phyloP scores from a whole-genome alignment of 1,140 invertebrate genomes.

The Macrobrachium rosenbergii region DNA sequence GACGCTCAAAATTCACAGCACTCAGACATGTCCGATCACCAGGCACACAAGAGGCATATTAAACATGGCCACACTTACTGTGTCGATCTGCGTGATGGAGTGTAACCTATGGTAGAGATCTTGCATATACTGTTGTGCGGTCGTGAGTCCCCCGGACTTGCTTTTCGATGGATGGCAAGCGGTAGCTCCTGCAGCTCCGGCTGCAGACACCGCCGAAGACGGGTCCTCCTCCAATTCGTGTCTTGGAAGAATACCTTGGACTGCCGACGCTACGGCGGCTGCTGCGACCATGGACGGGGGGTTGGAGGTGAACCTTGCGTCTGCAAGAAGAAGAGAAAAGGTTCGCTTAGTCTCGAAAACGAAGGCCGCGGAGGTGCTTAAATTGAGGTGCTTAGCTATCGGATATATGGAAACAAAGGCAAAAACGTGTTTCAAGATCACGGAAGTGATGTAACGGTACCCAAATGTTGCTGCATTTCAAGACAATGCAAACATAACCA shows the following conservation, averaged over 20 bases:
- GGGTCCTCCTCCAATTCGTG: conserved; percentile 41
- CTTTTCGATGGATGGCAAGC: background rate
- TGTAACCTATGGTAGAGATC: conserved; percentile 47
- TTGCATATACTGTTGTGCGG: conserved; percentile 55
- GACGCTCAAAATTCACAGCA: no score
- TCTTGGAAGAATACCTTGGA: conserved; percentile 44
- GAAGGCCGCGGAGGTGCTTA: no score
- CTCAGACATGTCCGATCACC: no score
- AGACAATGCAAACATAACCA: no score
- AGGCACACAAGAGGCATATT: background rate
- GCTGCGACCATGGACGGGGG: conserved; percentile 56
- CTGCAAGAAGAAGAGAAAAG: conserved; percentile 1
- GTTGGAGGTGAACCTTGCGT: conserved; percentile 55
- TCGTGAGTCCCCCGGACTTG: conserved; percentile 28
- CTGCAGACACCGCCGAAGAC: conserved; percentile 20
- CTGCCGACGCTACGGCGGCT: conserved; percentile 53
- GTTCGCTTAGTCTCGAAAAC: background rate
- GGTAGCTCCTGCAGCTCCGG: background rate
- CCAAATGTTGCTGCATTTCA: no score
- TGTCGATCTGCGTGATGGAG: conserved; percentile 56
- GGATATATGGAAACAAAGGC: no score
- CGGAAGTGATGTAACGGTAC: no score
- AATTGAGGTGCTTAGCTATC: no score
- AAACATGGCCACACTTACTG: background rate
- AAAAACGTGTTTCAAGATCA: no score